Base-by-base conservation (phyloP, 2,888 invertebrate species). In the Busseola fusca region DNA sequence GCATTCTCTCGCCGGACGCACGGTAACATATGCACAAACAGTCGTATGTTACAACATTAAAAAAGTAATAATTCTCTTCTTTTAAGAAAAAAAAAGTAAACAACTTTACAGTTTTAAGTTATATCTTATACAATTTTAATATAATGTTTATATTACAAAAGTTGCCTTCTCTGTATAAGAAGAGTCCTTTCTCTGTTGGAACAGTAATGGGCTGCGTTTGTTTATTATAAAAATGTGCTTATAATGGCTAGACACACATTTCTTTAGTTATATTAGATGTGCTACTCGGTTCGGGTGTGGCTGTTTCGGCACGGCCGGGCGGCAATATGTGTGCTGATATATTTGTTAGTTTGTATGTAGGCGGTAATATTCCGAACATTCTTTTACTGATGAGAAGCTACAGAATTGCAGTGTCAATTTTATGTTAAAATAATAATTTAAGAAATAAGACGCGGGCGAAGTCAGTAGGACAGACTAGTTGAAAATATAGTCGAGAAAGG, bases 61-160 rank as follows among this genome's bases (percentile, higher is more conserved):
- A n/a, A 60, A 60, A 64, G 9, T 27, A 30, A 40, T 21, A 16
- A n/a, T 5, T 16, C 3, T 16, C 40, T 40, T 40, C 27, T 42
- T 27, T 30, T n/a, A 40, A 1, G 40, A 0, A 37, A 37, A 21
- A 27, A 16, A 10, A 18, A 21, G 4, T 2, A 3, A 21, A 62
- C 7, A 42, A 42, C 14, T 21, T 21, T 27, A 37, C 42, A 45
- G 30, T 34, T 52, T 62, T 48, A n/a, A 48, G 27, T 65, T 62
- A 16, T 30, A 62, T 30, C 27, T 65, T 40, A 65, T 16, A 65
- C 50, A 40, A 25, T 67, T 57, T 37, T 27, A 48, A 48, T 45
- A 30, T 16, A 18, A 56, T 27, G 34, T n/a, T 59, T 40, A 16
- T 64, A 25, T 9, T 12, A 14, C 37, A 63, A 30, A 30, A n/a